Conservation (phyloP, 2,113 vertebrate species). For the Plecotus auritus region DNA sequence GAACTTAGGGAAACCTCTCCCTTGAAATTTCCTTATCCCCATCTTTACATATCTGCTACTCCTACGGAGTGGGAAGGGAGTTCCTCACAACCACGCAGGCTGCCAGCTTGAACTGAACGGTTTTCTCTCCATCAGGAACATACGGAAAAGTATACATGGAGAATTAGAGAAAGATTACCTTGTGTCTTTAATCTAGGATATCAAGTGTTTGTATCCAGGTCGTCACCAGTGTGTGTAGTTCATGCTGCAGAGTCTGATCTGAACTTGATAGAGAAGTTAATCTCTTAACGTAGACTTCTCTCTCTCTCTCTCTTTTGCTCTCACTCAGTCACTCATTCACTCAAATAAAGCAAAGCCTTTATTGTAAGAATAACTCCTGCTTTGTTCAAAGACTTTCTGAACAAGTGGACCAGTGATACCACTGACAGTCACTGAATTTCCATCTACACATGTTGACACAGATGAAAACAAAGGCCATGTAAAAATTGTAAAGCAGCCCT, state of each 20-base stretch:
- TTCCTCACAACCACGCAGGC: accelerated
- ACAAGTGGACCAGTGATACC: neutral
- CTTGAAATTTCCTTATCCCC: neutral
- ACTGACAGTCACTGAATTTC: neutral
- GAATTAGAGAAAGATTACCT: neutral
- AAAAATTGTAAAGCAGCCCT: neutral
- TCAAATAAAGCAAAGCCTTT: neutral
- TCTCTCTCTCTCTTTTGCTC: too few species aligned
- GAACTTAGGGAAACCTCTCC: neutral
- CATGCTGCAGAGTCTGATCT: neutral
- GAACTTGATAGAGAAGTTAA: neutral
- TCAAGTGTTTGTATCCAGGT: neutral
- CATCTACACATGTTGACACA: accelerated
- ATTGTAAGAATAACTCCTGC: neutral
- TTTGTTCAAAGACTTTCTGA: neutral
- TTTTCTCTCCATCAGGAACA: neutral
- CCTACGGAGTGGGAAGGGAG: neutral
- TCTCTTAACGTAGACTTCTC: neutral
- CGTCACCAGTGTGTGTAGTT: accelerated
- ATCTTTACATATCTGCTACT: neutral
- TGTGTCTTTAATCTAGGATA: neutral
- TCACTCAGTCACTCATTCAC: too few species aligned
- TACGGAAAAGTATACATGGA: neutral
- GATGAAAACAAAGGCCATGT: neutral
- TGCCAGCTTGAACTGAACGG: neutral